Evolutionary conservation across 2,113 vertebrate species (phyloP).

Genomic region (Zapus hudsonius): DNA sequence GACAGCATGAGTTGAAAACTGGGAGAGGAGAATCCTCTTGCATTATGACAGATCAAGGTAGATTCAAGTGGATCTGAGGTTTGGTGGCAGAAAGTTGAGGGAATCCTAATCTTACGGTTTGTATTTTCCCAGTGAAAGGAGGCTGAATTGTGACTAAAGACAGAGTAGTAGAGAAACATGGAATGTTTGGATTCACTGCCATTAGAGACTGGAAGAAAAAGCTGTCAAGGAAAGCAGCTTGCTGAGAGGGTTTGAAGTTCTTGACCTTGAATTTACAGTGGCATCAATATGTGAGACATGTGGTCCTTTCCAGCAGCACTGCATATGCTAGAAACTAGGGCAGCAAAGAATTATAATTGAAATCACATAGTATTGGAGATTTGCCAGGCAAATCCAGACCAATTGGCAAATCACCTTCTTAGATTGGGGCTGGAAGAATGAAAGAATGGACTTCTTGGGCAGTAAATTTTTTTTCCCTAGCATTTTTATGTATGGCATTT

Average conservation of each 20-base stretch:
- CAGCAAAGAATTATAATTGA: slow-evolving; percentile 14
- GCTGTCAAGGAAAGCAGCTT: neutral
- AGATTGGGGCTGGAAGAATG: neutral
- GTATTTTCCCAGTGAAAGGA: neutral
- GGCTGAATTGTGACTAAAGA: neutral
- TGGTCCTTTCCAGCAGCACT: slow-evolving; percentile 10
- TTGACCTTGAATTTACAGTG: slow-evolving; percentile 60
- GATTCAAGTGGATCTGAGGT: neutral
- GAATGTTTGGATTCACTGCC: neutral
- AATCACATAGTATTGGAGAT: slow-evolving; percentile 15
- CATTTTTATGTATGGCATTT: no score
- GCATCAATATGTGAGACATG: slow-evolving; percentile 33
- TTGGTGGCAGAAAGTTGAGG: slow-evolving; percentile 22
- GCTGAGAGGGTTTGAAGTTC: slow-evolving; percentile 35
- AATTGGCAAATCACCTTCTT: neutral
- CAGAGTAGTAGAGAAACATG: neutral
- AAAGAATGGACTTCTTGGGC: neutral
- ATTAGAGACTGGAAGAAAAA: neutral
- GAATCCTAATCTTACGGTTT: neutral
- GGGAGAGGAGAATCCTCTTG: neutral
- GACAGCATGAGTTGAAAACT: neutral
- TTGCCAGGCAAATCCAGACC: slow-evolving; percentile 50
- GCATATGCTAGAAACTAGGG: slow-evolving; percentile 2
- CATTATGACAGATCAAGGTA: neutral
- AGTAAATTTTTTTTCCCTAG: neutral